Conservation (phyloP, 2,888 invertebrate species). For the Hofmannophila pseudospretella region DNA sequence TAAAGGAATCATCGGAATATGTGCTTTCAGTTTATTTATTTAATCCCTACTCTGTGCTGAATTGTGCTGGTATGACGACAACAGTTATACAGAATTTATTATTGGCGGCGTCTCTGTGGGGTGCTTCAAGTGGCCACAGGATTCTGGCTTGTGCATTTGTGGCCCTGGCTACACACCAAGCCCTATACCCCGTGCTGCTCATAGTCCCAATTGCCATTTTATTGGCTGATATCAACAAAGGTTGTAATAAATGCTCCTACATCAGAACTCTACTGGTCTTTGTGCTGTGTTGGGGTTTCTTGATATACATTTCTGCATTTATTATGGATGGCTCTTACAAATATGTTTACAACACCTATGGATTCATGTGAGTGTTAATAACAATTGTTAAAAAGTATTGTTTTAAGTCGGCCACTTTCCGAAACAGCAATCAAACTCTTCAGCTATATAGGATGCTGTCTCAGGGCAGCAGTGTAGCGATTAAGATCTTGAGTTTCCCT, state of each 20-base stretch:
- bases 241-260: conserved; percentile 66
- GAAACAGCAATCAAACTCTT: too few species aligned
- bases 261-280: conserved; percentile 72
- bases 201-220: conserved; percentile 89
- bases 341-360: conserved; percentile 85
- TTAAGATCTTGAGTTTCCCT: too few species aligned
- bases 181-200: conserved; percentile 88
- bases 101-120: conserved; percentile 83
- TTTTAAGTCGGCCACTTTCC: too few species aligned
- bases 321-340: conserved; percentile 81
- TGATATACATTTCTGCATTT: conserved; percentile 80
- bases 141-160: conserved; percentile 81
- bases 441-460: too few species aligned
- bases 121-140: conserved; percentile 81
- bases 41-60: conserved; percentile 92
- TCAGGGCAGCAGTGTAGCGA: too few species aligned
- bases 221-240: conserved; percentile 75
- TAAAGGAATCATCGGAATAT: conserved; percentile 81
- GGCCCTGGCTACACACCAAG: conserved; percentile 88
- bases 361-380: conserved; percentile 89
- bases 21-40: conserved; percentile 89
- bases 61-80: conserved; percentile 93
- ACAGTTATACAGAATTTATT: conserved; percentile 94
- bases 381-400: too few species aligned
- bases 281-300: conserved; percentile 65